phyloP scores from a whole-genome alignment of 2,797 vertebrate species.

The Peromyscus aztecus region DNA sequence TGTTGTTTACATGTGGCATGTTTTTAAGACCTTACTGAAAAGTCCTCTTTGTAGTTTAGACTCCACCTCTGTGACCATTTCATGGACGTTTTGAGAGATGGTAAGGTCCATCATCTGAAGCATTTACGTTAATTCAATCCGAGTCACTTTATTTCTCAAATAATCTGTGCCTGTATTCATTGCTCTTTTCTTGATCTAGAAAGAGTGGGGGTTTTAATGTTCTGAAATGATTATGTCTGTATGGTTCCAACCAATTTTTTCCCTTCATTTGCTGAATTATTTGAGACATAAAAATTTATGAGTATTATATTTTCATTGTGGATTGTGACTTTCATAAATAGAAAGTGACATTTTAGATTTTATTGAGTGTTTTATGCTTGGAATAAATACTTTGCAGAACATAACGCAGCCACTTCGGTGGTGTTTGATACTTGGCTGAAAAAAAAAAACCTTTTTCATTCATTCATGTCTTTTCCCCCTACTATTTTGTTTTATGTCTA shows the following conservation, averaged over 20 bases:
- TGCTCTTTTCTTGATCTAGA: slow-evolving; percentile 58
- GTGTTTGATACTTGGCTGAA: slow-evolving; percentile 59
- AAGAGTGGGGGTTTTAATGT: slow-evolving; percentile 34
- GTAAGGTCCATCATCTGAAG: slow-evolving; percentile 9
- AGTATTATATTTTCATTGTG: slow-evolving; percentile 69
- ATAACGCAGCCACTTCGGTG: background rate
- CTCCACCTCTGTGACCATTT: slow-evolving; percentile 48
- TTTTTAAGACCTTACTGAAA: slow-evolving; percentile 2
- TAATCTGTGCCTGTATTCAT: slow-evolving; percentile 10
- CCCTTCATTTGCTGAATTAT: slow-evolving; percentile 74
- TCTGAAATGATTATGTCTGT: background rate
- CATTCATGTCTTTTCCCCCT: slow-evolving; percentile 26
- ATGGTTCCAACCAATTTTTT: slow-evolving; percentile 52
- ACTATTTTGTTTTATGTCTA: slow-evolving; percentile 63
- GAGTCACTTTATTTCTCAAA: slow-evolving; percentile 63
- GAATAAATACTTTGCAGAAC: slow-evolving; percentile 64
- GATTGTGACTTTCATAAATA: slow-evolving; percentile 74
- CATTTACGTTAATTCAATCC: slow-evolving; percentile 57
- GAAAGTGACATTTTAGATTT: slow-evolving; percentile 69
- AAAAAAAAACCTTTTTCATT: slow-evolving; percentile 57
- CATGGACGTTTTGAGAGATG: slow-evolving; percentile 2
- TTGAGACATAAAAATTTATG: slow-evolving; percentile 69
- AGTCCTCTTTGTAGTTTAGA: slow-evolving; percentile 52
- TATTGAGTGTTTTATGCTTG: slow-evolving; percentile 55
- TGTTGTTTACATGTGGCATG: background rate